These are phyloP conservation scores for Clarias batrachus DNA, from an alignment of 2,113 vertebrate genomes.

Conservation along the genomic window DNA sequence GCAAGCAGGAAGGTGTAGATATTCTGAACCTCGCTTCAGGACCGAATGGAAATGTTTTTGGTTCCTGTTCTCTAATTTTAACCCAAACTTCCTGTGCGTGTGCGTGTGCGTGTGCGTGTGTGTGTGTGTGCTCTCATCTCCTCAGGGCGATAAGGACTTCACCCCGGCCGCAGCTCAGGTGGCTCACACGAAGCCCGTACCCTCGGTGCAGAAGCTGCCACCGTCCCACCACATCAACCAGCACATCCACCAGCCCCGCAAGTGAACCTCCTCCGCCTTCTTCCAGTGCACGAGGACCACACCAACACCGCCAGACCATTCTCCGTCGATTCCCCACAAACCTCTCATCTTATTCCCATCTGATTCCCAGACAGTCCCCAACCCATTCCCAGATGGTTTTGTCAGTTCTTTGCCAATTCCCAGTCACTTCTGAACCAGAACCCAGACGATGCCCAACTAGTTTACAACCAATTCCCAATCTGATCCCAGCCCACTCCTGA, in stretches of 20 bases:
- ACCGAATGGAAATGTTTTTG: neutral
- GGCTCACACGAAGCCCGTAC: conserved; percentile 97
- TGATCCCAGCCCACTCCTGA: neutral
- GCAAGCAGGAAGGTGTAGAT: neutral
- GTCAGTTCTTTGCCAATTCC: neutral
- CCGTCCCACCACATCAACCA: conserved; percentile 80
- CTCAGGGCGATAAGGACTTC: conserved; percentile 96
- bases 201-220: conserved; percentile 85
- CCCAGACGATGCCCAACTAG: neutral
- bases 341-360: neutral
- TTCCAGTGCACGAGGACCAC: conserved; percentile 57
- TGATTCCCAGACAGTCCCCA: neutral
- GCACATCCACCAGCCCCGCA: conserved; percentile 97
- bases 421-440: neutral
- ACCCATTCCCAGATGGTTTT: neutral
- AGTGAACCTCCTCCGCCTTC: conserved; percentile 73
- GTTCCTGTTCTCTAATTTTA: neutral
- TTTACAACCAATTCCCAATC: neutral
- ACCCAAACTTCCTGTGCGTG: neutral
- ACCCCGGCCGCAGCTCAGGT: conserved; percentile 95
- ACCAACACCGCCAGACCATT: conserved; percentile 50
- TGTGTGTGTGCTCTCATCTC: conserved; percentile 14
- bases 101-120: neutral
- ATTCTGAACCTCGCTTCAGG: neutral
- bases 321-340: too few species aligned